Conservation (phyloP, 2,113 vertebrate species). For the Indicator indicator region DNA sequence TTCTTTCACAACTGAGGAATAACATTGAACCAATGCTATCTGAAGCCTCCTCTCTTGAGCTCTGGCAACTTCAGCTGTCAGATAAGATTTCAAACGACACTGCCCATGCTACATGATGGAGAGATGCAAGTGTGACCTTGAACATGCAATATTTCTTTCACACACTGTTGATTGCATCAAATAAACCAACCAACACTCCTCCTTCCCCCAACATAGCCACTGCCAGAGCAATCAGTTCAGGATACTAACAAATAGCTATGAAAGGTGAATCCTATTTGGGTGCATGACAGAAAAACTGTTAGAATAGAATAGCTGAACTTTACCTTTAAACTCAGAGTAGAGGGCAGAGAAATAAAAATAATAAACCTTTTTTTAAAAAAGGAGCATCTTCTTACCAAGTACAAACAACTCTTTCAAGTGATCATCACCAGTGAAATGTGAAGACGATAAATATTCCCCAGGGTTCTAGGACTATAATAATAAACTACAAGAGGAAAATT, state of each 20-base stretch:
- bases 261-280: not conserved
- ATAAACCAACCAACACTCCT: not conserved
- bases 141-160: constrained; percentile 51
- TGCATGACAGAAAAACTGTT: not conserved
- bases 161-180: not conserved
- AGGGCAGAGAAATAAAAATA: constrained; percentile 21
- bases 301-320: constrained; percentile 33
- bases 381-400: not conserved
- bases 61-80: constrained; percentile 19
- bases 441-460: not conserved
- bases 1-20: not conserved
- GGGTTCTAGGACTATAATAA: not conserved
- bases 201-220: not conserved
- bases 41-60: constrained; percentile 7
- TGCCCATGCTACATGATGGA: not conserved
- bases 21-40: constrained; percentile 11
- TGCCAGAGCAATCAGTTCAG: not conserved
- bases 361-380: not conserved
- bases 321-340: not conserved
- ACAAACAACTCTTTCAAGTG: not conserved
- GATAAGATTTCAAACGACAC: constrained; percentile 21
- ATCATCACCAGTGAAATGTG: not conserved
- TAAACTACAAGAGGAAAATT: not conserved
- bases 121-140: constrained; percentile 33
- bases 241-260: not conserved